A percentile compares a stretch with the other conserved stretches of the same genome.
These are phyloP conservation scores for Macaria liturata DNA, from an alignment of 2,888 invertebrate species.

Conservation along the genomic window DNA sequence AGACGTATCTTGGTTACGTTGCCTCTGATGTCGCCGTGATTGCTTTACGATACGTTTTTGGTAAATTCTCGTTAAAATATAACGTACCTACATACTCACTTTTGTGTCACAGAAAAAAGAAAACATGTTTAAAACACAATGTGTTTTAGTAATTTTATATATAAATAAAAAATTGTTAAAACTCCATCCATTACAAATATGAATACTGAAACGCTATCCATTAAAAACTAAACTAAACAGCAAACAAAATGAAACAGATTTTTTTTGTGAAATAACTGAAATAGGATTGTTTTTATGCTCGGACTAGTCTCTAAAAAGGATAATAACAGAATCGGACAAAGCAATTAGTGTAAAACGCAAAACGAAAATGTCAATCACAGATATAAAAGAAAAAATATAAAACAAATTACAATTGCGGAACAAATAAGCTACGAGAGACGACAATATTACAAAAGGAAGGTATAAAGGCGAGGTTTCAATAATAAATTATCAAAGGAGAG, in stretches of 20 bases:
- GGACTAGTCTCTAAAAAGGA: neutral
- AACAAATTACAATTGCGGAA: conserved; percentile 35
- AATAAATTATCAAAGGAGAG: conserved; percentile 40
- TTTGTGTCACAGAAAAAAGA: too few species aligned
- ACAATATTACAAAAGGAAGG: conserved; percentile 37
- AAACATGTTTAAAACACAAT: too few species aligned
- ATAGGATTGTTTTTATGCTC: neutral
- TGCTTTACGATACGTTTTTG: conserved; percentile 6
- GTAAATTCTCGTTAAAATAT: too few species aligned
- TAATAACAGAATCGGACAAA: neutral
- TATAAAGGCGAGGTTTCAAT: conserved; percentile 40
- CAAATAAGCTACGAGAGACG: conserved; percentile 35
- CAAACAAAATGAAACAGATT: neutral
- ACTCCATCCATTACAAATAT: too few species aligned
- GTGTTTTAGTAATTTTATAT: too few species aligned
- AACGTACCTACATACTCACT: too few species aligned
- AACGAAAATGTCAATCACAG: conserved; percentile 29
- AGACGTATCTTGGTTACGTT: conserved; percentile 4
- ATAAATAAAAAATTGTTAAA: too few species aligned
- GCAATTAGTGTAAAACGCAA: conserved; percentile 3
- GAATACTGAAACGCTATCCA: too few species aligned
- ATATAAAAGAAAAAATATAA: conserved; percentile 30
- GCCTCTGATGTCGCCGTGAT: conserved; percentile 12
- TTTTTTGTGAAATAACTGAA: neutral
- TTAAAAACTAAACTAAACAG: too few species aligned